Evolutionary conservation across 2,888 invertebrate genomes (phyloP).

Genomic region (Polydesmus complanatus): DNA sequence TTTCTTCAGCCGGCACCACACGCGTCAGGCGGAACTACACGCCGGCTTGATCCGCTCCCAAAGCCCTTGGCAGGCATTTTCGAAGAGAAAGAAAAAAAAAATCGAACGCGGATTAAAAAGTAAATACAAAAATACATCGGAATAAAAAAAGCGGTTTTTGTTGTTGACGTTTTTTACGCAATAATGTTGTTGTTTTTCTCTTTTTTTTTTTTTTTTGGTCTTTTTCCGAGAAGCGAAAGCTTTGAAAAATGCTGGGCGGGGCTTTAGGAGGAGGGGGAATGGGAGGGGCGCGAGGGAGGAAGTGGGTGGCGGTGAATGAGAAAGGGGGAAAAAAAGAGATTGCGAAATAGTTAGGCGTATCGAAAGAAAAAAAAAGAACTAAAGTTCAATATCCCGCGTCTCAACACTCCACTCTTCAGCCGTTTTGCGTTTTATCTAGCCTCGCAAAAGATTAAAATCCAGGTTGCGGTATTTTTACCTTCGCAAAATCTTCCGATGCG

Average conservation of each 20-base stretch:
- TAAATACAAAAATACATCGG: neutral
- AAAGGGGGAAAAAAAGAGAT: neutral
- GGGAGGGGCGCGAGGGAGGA: neutral
- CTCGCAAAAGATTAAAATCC: too few relatives aligned
- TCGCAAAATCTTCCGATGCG: too few relatives aligned
- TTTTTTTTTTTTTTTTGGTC: too few relatives aligned
- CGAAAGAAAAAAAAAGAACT: neutral
- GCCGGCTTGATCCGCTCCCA: too few relatives aligned
- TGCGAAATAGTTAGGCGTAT: neutral
- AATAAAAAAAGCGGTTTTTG: neutral
- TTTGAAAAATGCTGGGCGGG: neutral
- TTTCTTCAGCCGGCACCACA: too few relatives aligned
- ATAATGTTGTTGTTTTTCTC: too few relatives aligned
- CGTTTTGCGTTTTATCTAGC: too few relatives aligned
- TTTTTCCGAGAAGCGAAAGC: neutral
- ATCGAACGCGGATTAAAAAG: neutral
- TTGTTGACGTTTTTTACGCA: neutral
- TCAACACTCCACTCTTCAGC: too few relatives aligned
- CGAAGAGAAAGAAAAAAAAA: neutral
- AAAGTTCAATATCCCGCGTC: neutral
- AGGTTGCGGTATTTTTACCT: too few relatives aligned
- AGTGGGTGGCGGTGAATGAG: too few relatives aligned
- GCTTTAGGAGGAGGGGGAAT: neutral
- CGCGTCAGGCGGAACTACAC: too few relatives aligned
- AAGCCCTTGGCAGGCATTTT: too few relatives aligned